Conservation (phyloP, 2,113 vertebrate genomes). For the Thermophis baileyi region DNA sequence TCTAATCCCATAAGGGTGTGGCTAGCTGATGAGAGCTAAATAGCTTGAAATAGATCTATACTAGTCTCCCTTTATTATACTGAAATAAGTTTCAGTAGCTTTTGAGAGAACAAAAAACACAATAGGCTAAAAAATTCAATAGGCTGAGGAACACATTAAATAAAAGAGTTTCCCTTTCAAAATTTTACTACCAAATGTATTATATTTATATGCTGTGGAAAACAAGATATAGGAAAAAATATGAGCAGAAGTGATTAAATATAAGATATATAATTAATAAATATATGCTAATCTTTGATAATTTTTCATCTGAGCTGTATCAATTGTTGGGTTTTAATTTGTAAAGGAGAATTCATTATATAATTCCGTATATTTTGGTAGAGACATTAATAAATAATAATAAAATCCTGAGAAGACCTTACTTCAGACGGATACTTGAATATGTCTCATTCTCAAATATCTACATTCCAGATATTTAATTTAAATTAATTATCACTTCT, state of each 20-base stretch:
- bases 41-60: too few relatives aligned
- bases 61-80: too few relatives aligned
- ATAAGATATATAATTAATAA: conserved; percentile 6
- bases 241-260: not conserved
- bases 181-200: not conserved
- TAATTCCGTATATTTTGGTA: not conserved
- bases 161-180: not conserved
- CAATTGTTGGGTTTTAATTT: not conserved
- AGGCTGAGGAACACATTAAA: not conserved
- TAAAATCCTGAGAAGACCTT: conserved; percentile 10
- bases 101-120: not conserved
- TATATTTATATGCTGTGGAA: not conserved
- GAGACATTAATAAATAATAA: conserved; percentile 7
- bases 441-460: not conserved
- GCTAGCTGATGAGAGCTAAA: too few relatives aligned
- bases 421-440: conserved; percentile 10
- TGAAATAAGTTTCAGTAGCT: not conserved
- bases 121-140: not conserved
- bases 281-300: conserved; percentile 20
- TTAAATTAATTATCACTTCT: not conserved
- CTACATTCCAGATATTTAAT: not conserved
- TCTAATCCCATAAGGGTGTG: too few relatives aligned
- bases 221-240: not conserved
- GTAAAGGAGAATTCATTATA: conserved; percentile 30
- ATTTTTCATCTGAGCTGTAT: conserved; percentile 18